These are phyloP conservation scores for Petrolisthes manimaculis DNA, from an alignment of 2,888 invertebrate genomes.

Conservation along the genomic window DNA sequence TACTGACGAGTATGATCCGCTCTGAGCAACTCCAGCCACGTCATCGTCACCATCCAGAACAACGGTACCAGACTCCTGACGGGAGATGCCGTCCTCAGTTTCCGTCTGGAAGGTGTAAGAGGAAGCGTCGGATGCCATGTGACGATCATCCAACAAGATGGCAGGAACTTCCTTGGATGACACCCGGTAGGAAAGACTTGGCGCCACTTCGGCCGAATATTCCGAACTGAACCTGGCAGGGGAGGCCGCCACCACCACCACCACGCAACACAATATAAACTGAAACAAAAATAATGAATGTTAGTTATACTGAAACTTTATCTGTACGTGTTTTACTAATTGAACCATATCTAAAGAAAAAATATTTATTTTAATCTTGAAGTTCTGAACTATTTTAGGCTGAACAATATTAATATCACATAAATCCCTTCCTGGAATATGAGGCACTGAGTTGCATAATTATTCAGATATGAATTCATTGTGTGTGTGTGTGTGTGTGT, in stretches of 20 bases:
- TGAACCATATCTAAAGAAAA: no score
- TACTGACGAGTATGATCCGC: constrained; percentile 45
- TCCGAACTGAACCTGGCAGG: no score
- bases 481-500: no score
- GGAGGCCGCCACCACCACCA: not conserved
- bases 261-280: not conserved
- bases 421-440: no score
- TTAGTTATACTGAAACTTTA: no score
- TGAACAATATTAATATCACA: no score
- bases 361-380: no score
- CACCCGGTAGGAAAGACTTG: not conserved
- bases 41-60: not conserved
- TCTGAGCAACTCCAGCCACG: constrained; percentile 36
- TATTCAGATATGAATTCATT: no score
- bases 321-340: no score
- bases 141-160: constrained; percentile 30
- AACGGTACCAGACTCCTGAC: constrained; percentile 30
- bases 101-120: constrained; percentile 50
- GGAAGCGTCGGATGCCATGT: constrained; percentile 21
- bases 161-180: not conserved
- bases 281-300: not conserved
- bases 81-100: constrained; percentile 43
- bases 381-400: no score
- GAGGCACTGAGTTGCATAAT: no score
- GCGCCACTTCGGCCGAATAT: not conserved